Evolutionary conservation across 2,113 vertebrate genomes (phyloP).

Genomic region (Ptychochromis oligacanthus): DNA sequence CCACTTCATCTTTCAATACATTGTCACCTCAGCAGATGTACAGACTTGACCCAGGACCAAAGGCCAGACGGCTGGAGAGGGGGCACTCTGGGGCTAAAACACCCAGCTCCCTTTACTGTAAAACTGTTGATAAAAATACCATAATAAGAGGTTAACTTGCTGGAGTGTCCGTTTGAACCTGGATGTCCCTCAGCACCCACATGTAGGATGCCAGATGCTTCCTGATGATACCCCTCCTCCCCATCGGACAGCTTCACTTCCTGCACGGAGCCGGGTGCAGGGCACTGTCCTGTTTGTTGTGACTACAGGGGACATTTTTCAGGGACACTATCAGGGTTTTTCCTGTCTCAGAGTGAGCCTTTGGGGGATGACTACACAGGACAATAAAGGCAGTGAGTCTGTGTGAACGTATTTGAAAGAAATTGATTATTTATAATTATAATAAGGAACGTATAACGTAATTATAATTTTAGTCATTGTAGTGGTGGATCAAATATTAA

Average conservation of each 20-base stretch:
- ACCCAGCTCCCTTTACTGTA: background rate
- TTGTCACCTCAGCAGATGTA: constrained; percentile 52
- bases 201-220: constrained; percentile 67
- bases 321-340: constrained; percentile 29
- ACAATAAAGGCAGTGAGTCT: background rate
- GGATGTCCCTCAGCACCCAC: constrained; percentile 27
- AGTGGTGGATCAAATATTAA: background rate
- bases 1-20: constrained; percentile 54
- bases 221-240: constrained; percentile 51
- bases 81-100: background rate
- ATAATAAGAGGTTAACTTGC: background rate
- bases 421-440: no score
- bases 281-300: constrained; percentile 59
- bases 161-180: constrained; percentile 24
- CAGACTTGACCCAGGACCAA: constrained; percentile 44
- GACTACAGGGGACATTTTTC: constrained; percentile 53
- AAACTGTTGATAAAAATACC: background rate
- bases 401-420: no score
- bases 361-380: background rate
- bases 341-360: background rate
- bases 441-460: no score
- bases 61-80: constrained; percentile 28
- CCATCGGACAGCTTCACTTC: constrained; percentile 33
- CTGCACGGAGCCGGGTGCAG: background rate
- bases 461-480: background rate